Conservation (phyloP, 2,888 invertebrate genomes). For the Leucophenga montana region DNA sequence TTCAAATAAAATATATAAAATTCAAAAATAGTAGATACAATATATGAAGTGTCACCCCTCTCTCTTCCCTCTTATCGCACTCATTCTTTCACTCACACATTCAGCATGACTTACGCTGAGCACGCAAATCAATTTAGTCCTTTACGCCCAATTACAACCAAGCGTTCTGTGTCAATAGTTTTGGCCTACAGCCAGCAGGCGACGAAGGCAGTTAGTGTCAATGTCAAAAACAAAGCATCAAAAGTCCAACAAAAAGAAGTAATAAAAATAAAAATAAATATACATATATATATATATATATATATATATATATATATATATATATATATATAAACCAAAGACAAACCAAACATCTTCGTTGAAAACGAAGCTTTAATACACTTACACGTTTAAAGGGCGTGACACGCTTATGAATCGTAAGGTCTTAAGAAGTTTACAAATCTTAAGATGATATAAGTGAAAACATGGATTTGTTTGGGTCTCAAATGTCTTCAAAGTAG, state of each 20-base stretch:
- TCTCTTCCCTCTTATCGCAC: too few relatives aligned
- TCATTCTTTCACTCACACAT: background rate
- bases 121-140: slow-evolving; percentile 66
- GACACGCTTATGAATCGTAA: too few relatives aligned
- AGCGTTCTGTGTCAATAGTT: slow-evolving; percentile 20
- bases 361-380: too few relatives aligned
- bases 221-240: slow-evolving; percentile 56
- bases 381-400: too few relatives aligned
- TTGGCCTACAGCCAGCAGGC: slow-evolving; percentile 25
- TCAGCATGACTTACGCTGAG: background rate
- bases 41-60: too few relatives aligned
- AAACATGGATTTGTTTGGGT: too few relatives aligned
- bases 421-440: too few relatives aligned
- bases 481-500: too few relatives aligned
- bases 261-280: background rate
- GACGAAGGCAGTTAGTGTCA: slow-evolving; percentile 56
- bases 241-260: background rate
- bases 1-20: background rate
- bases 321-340: too few relatives aligned
- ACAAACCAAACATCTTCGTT: background rate
- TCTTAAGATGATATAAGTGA: too few relatives aligned
- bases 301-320: too few relatives aligned
- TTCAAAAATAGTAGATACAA: background rate
- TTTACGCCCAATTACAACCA: slow-evolving; percentile 61
- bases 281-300: too few relatives aligned